Evolutionary conservation across 2,797 vertebrate genomes (phyloP), one percentile per base, ranked within the genome.

Genomic region (Schizothorax lantsangensis): DNA sequence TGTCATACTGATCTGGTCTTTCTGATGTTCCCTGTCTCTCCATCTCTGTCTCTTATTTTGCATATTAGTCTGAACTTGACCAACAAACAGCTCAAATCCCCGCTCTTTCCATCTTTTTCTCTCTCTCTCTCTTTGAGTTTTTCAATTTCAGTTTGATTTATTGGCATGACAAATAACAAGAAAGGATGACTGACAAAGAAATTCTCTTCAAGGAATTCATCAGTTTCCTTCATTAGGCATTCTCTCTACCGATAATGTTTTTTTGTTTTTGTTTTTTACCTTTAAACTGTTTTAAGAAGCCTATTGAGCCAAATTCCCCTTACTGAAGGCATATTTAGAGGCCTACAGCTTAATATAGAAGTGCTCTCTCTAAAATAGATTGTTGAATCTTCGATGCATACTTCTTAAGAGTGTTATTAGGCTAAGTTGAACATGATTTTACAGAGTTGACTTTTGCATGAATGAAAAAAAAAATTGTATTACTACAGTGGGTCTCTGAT

Each of bases 81-180:
- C 33, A 40, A 17, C 52, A 59, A n/a, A 17, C 23, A 79, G 7
- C 77, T 26, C 23, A 59, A 40, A 79, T 59, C 2, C 21, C 21
- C 38, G 12, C 21, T 19, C 68, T 74, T 17, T 74, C 38, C 26
- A 7, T 45, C 38, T 30, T 36, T 66, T 4, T 64, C 33, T 86
- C 62, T 81, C 11, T 81, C 11, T 52, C 71, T 73, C 26, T 73
- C 17, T 64, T 7, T 14, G 5, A 68, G 30, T 81, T 68, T 40
- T 33, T 68, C 40, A 26, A 17, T 45, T 72, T 23, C 54, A 88
- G 8, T 30, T 62, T 43, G 38, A 79, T 40, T 62, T 79, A 62
- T 43, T 43, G 19, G 21, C 33, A 8, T 57, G 57, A 17, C 23
- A 62, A 79, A 79, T 79, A 79, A 19, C 77, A 43, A 79, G 23